These are phyloP conservation scores for Malurus alboscapulatus DNA, from an alignment of 2,113 vertebrate genomes.

Conservation along the genomic window DNA sequence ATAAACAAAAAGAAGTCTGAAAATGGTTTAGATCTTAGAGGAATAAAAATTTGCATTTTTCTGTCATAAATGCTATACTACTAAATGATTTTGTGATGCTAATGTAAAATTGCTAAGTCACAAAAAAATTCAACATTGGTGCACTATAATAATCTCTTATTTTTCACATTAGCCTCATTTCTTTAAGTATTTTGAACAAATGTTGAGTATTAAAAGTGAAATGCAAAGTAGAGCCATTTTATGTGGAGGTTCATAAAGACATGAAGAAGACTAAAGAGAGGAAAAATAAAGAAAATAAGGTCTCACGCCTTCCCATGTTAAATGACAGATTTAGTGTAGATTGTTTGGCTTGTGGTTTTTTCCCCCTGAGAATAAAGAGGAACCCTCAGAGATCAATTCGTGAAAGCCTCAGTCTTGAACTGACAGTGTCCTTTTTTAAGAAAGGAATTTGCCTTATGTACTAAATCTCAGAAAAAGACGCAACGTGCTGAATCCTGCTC, in stretches of 20 bases:
- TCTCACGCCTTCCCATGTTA: background rate
- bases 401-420: background rate
- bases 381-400: background rate
- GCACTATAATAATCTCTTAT: background rate
- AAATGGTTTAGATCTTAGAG: background rate
- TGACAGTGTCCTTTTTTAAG: background rate
- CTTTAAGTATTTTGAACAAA: background rate
- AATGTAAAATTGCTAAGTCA: background rate
- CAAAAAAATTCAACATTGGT: background rate
- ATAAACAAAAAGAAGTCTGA: background rate
- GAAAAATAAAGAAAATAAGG: background rate
- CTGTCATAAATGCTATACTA: background rate
- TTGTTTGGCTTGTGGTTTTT: background rate
- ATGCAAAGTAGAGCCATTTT: rapidly evolving
- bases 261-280: background rate
- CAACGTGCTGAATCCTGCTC: background rate
- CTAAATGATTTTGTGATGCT: background rate
- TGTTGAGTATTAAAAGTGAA: background rate
- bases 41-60: background rate
- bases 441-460: background rate
- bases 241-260: background rate
- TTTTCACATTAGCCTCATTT: background rate
- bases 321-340: background rate
- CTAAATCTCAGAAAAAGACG: background rate
- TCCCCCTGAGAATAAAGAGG: background rate